These are phyloP conservation scores for Hirtodrosophila histrioides DNA, from an alignment of 2,888 invertebrate species.

Conservation along the genomic window DNA sequence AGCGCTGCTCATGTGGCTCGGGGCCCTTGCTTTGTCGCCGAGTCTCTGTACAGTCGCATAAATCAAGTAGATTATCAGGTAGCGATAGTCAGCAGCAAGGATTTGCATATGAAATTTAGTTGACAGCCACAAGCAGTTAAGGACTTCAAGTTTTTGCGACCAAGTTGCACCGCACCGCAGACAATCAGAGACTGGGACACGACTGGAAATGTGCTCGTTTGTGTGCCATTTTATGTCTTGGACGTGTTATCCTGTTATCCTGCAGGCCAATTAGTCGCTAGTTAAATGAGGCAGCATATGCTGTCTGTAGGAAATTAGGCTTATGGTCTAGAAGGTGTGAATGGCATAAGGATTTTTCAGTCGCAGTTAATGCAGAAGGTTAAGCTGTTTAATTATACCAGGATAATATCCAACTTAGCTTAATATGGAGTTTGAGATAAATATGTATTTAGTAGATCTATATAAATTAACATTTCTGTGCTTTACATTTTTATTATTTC, in stretches of 20 bases:
- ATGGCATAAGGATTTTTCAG: slow-evolving; percentile 6
- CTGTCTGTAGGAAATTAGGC: slow-evolving; percentile 14
- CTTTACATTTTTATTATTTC: no score
- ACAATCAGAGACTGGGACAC: slow-evolving; percentile 8
- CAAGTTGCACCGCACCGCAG: slow-evolving; percentile 1
- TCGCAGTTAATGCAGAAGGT: slow-evolving; percentile 3
- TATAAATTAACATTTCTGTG: no score
- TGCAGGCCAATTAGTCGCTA: slow-evolving; percentile 45
- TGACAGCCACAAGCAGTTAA: slow-evolving; percentile 68
- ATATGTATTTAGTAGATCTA: no score
- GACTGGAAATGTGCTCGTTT: slow-evolving; percentile 12
- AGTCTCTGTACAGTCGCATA: slow-evolving; percentile 63
- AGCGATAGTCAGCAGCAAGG: slow-evolving; percentile 71
- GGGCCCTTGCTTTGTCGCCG: slow-evolving; percentile 8
- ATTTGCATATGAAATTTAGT: slow-evolving; percentile 79
- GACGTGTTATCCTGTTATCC: slow-evolving; percentile 34
- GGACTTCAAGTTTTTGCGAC: slow-evolving; percentile 35
- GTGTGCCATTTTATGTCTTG: slow-evolving; percentile 11
- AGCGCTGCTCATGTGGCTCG: slow-evolving; percentile 48
- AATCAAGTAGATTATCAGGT: slow-evolving; percentile 76
- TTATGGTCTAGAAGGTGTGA: slow-evolving; percentile 32
- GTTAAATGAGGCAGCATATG: slow-evolving; percentile 36
- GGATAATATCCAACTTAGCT: no score
- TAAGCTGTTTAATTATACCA: neutral
- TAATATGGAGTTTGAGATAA: no score